Conservation (phyloP, 1,140 invertebrate species). For the Asobara japonica region DNA sequence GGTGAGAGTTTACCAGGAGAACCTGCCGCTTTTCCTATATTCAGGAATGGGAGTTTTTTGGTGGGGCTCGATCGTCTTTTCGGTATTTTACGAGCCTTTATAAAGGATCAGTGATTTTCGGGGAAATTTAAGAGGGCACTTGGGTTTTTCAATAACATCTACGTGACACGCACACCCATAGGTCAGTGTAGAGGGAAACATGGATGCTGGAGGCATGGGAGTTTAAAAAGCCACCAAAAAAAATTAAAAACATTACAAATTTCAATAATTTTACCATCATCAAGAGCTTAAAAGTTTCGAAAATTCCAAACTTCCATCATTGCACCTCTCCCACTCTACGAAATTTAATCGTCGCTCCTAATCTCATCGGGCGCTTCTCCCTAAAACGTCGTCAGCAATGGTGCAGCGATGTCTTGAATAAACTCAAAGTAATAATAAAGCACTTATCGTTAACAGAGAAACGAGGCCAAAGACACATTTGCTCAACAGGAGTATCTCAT, state of each 20-base stretch:
- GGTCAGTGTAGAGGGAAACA: background rate
- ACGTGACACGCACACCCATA: background rate
- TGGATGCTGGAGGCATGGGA: background rate
- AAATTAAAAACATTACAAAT: too few species aligned
- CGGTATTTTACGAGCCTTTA: background rate
- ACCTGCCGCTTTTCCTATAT: background rate
- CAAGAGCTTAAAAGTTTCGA: too few species aligned
- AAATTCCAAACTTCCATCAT: too few species aligned
- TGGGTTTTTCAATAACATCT: background rate
- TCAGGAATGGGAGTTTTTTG: slow-evolving; percentile 1
- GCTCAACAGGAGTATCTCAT: background rate
- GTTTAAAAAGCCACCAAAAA: too few species aligned
- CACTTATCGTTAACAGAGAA: background rate
- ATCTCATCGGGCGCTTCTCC: too few species aligned
- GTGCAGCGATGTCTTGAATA: background rate
- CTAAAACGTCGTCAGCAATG: too few species aligned
- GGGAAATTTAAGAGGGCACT: background rate
- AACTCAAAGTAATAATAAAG: background rate
- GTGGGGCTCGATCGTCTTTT: background rate
- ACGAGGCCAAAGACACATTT: slow-evolving; percentile 8
- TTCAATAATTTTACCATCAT: too few species aligned
- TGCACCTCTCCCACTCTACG: too few species aligned
- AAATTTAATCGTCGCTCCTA: too few species aligned
- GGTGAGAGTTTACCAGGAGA: background rate
- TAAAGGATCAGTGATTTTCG: background rate